Conservation (phyloP, 2,113 vertebrate genomes). For the Ammodytes dubius region DNA sequence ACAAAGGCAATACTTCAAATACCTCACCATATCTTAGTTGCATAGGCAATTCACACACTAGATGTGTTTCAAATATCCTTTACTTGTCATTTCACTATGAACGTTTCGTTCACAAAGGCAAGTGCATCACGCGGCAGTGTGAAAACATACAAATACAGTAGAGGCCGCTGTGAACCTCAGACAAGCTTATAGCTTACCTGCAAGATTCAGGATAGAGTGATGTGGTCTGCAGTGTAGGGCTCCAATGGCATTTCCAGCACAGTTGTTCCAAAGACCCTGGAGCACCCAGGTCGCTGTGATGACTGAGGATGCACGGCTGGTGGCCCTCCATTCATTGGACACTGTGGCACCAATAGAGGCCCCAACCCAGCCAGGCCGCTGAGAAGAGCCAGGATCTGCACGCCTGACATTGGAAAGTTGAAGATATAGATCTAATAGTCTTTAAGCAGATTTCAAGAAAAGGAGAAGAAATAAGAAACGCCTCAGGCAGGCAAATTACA, state of each 20-base stretch:
- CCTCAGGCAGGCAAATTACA: conserved; percentile 74
- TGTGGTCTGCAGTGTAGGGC: conserved; percentile 92
- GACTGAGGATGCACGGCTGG: conserved; percentile 92
- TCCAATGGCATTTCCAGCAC: conserved; percentile 93
- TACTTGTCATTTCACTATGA: background rate
- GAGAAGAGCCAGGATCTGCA: conserved; percentile 91
- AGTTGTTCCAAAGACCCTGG: conserved; percentile 96
- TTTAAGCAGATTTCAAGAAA: conserved; percentile 38
- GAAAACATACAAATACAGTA: background rate
- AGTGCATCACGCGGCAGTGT: background rate
- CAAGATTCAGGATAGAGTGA: conserved; percentile 90
- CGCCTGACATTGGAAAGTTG: conserved; percentile 83
- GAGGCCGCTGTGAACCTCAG: background rate
- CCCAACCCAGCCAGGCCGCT: conserved; percentile 89
- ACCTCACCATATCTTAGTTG: background rate
- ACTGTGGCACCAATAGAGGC: conserved; percentile 89
- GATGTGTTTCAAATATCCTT: background rate
- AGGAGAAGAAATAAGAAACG: conserved; percentile 48
- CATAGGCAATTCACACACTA: background rate
- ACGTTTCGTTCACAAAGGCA: background rate
- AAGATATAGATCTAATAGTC: conserved; percentile 12
- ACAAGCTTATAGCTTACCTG: conserved; percentile 83
- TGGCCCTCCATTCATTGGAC: conserved; percentile 95
- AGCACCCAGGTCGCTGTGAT: conserved; percentile 96
- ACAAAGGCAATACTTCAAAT: background rate